Evolutionary conservation across 2,888 invertebrate species (phyloP).

Genomic region (Drosophila mayaguana): DNA sequence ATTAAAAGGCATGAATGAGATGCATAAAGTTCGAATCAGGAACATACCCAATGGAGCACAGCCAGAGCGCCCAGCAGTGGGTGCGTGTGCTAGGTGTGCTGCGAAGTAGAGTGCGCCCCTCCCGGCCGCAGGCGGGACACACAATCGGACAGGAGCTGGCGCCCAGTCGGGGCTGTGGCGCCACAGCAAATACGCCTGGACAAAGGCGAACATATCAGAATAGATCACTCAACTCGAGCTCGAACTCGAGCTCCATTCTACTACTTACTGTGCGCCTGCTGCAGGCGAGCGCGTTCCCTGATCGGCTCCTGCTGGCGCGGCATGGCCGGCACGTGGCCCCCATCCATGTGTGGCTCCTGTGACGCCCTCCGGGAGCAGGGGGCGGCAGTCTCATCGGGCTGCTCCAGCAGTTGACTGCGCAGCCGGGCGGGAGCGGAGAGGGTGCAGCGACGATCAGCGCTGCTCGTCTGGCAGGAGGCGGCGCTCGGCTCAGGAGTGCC

Average conservation of each 20-base stretch:
- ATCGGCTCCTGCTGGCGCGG: constrained; percentile 1
- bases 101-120: constrained; percentile 35
- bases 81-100: constrained; percentile 25
- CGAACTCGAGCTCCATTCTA: too few species aligned
- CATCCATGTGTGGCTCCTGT: background rate
- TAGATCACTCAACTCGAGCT: background rate
- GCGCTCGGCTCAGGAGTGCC: too few species aligned
- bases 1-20: background rate
- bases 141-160: constrained; percentile 32
- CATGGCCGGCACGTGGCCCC: background rate
- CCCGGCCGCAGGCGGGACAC: constrained; percentile 56
- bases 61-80: constrained; percentile 50
- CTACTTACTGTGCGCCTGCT: constrained; percentile 45
- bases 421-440: constrained; percentile 18
- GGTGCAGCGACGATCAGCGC: constrained; percentile 13
- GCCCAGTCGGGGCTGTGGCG: constrained; percentile 38
- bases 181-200: constrained; percentile 41
- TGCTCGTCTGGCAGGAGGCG: background rate
- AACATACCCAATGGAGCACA: constrained; percentile 54
- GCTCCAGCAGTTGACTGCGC: constrained; percentile 9
- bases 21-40: background rate
- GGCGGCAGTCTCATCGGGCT: background rate
- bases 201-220: background rate
- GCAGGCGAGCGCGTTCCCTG: constrained; percentile 8
- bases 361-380: background rate